Base-by-base conservation (phyloP, 2,113 vertebrate species). In the Alethe diademata region DNA sequence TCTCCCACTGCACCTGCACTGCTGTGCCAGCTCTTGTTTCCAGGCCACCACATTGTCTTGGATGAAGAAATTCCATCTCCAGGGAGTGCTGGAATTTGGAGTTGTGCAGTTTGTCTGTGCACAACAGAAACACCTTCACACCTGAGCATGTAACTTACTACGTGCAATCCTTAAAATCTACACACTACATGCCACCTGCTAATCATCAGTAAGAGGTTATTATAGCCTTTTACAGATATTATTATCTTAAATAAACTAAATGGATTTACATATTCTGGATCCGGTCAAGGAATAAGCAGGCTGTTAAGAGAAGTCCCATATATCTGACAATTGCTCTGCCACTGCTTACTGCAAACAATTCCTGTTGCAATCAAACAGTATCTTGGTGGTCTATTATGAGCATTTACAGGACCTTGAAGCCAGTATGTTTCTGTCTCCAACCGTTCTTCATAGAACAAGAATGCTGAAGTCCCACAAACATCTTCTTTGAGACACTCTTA, bases 21-120 rank as follows among this genome's bases (percentile, higher is more conserved):
- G 91, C 72, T 20, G 9, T 8, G 22, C 38, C 60, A 92, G 54
- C 42, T 87, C 53, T 64, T 53, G 25, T 80, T 95, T 91, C 92
- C 90, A 85, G 72, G 62, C 33, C 65, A 67, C n/a, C 48, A 23
- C 26, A 38, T 8, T 38, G 62, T 54, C 40, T 67, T 15, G 14
- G 62, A 51, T 47, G 45, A 79, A 87, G 62, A 85, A 94, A 89
- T 53, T 87, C 47, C 28, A 17, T 74, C 36, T 42, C 57, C 60
- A n/a, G 51, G 15, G 23, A 82, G 45, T 24, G 26, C 31, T 62
- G 56, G 78, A 26, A 50, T 36, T 67, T 85, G 70, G 70, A 67
- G 19, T 20, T 61, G 28, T 6, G 11, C 8, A 31, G 35, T 62
- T 78, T 67, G 16, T 24, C 48, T 74, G 35, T 78, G 45, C 20